These are phyloP conservation scores for Callorhinus ursinus DNA, from an alignment of 2,113 vertebrate species.

Conservation along the genomic window DNA sequence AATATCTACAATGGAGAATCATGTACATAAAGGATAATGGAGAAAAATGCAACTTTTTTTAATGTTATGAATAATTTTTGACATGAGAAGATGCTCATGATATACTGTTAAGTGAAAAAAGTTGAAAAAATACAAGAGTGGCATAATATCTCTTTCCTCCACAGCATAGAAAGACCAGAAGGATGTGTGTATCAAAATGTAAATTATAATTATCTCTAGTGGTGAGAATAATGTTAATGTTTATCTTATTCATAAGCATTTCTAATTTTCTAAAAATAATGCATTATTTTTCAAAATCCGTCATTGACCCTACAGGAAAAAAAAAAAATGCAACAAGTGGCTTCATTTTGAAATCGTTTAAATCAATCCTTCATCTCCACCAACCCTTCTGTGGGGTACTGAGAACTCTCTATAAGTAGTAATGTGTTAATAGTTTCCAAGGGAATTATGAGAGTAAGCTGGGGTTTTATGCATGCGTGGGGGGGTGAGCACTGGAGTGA, in stretches of 20 bases:
- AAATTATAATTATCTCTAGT: background rate
- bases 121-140: background rate
- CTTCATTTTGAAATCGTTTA: background rate
- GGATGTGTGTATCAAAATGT: background rate
- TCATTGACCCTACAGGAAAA: background rate
- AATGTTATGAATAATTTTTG: background rate
- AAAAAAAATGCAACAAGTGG: background rate
- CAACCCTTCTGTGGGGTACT: background rate
- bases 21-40: background rate
- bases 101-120: background rate
- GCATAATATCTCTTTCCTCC: background rate
- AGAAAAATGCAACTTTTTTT: background rate
- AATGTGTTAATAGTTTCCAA: background rate
- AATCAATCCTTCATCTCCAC: background rate
- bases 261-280: background rate
- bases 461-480: accelerated
- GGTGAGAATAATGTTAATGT: background rate
- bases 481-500: background rate
- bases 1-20: background rate
- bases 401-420: background rate
- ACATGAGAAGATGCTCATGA: background rate
- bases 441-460: background rate
- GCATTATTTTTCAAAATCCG: background rate
- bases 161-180: background rate
- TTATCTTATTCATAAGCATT: background rate